Evolutionary conservation across 2,113 vertebrate genomes (phyloP), one percentile per base, ranked within the genome.

Genomic region (Cichladusa arquata): DNA sequence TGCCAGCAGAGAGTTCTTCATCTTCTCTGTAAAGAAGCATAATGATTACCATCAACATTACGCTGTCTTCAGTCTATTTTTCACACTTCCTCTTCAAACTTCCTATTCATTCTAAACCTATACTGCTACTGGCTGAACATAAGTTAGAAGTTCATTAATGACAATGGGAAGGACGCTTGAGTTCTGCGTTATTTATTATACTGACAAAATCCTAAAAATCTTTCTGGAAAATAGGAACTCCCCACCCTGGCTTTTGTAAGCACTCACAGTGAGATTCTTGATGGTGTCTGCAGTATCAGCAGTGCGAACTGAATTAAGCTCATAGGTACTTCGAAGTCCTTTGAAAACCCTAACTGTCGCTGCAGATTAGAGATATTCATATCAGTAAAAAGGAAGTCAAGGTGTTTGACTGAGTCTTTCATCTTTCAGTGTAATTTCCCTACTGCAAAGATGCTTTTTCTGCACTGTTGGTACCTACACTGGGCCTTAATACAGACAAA

Each of bases 1-100:
- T 64, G 90, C 61, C 2, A 96, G 76, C 62, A 97, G 74, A 20
- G 82, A 69, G 82, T 4, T 86, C 80, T 77, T 92, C 93, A 96
- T 94, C 85, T 86, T 88, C 70, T 86, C 96, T 96, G 76, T 73
- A 81, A 83, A 92, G 70, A 89, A 91, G 20, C 90, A 91, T 51
- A 94, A 34, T 66, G 69, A 70, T 97, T 82, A 93, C 24, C 10
- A 90, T 93, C 92, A 95, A 42, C 58, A 67, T 60, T 31, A 47
- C 20, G 8, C 70, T 45, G 19, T 17, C 74, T 74, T 82, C 57
- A 12, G 73, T 44, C 64, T 90, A 5, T 81, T 93, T 94, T 71
- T 92, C 76, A 88, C 88, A 92, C 79, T 94, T 95, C 86, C 84
- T 91, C 28, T 77, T 94, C 74, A 73, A 70, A 86, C 85, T 94